These are phyloP conservation scores for Peromyscus eremicus DNA, from an alignment of 2,797 vertebrate species.

Conservation along the genomic window DNA sequence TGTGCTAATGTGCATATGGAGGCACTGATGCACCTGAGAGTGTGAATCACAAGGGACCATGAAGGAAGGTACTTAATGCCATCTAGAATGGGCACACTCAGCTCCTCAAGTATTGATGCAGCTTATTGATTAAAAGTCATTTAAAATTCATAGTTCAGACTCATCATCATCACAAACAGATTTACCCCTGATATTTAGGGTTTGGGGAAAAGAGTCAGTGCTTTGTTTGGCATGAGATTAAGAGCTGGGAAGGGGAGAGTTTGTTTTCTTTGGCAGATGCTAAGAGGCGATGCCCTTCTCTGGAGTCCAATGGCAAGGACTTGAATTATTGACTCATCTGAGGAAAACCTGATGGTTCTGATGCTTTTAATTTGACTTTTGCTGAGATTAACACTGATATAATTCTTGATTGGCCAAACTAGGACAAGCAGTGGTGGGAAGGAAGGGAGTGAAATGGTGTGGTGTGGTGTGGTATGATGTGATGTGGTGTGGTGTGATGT, in stretches of 20 bases:
- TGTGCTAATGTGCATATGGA: neutral
- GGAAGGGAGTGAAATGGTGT: neutral
- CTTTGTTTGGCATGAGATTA: slow-evolving; percentile 54
- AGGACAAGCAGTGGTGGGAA: neutral
- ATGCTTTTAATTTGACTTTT: neutral
- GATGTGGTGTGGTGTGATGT: neutral
- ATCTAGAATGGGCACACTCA: neutral
- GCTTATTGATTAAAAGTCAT: neutral
- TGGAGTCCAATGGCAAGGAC: neutral
- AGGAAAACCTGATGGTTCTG: neutral
- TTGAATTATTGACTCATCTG: neutral
- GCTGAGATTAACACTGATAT: neutral
- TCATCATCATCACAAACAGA: neutral
- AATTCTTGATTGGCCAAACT: neutral
- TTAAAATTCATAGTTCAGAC: slow-evolving; percentile 57
- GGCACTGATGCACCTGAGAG: neutral
- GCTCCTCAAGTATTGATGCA: neutral
- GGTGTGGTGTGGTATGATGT: neutral
- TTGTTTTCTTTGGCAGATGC: slow-evolving; percentile 56
- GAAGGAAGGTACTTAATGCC: neutral
- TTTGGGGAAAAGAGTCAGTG: neutral
- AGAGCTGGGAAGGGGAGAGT: neutral
- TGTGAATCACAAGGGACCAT: neutral
- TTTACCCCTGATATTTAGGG: neutral
- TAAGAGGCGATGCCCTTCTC: neutral